These are phyloP conservation scores for Idaea straminata DNA, from an alignment of 2,888 invertebrate species.

Conservation along the genomic window DNA sequence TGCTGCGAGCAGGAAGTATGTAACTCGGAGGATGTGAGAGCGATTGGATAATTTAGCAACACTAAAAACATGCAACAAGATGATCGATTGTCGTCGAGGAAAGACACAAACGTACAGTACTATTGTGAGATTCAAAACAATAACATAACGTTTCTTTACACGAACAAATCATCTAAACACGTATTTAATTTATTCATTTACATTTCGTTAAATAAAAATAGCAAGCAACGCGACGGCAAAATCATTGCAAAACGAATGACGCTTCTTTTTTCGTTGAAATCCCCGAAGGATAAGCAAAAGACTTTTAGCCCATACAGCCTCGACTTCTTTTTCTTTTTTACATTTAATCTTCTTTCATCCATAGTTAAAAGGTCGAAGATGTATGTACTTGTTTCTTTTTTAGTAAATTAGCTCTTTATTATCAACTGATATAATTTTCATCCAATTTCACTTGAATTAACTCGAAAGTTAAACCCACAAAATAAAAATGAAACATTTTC, in stretches of 20 bases:
- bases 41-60: slow-evolving; percentile 27
- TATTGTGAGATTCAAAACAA: slow-evolving; percentile 15
- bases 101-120: not conserved
- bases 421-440: no score
- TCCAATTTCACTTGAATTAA: no score
- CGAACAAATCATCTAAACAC: slow-evolving; percentile 8
- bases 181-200: slow-evolving; percentile 3
- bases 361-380: no score
- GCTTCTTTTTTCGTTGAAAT: not conserved
- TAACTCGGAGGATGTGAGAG: slow-evolving; percentile 40
- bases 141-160: slow-evolving; percentile 13
- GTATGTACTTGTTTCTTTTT: no score
- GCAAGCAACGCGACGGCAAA: slow-evolving; percentile 13
- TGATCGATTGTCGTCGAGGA: not conserved
- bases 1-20: slow-evolving; percentile 61
- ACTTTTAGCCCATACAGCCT: not conserved
- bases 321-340: no score
- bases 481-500: no score
- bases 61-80: slow-evolving; percentile 8
- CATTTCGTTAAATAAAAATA: slow-evolving; percentile 17
- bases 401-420: no score
- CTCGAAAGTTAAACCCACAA: no score
- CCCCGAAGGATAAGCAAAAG: not conserved
- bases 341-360: no score
- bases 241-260: not conserved